Evolutionary conservation across 2,888 invertebrate species (phyloP).

Genomic region (Dasypolia templi): DNA sequence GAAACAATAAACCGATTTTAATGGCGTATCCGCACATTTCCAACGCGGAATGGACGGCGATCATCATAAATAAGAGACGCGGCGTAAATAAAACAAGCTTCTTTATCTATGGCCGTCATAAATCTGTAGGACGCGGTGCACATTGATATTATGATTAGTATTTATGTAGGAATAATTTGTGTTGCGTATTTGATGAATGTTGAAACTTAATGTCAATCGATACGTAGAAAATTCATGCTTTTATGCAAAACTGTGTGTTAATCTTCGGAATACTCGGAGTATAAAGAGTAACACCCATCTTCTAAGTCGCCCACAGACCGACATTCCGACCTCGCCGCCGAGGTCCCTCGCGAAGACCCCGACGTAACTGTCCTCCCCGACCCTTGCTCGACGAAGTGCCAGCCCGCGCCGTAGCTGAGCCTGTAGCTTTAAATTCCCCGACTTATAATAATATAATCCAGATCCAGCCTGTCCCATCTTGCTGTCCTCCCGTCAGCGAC

Average conservation of each 20-base stretch:
- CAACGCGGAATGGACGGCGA: conserved; percentile 36
- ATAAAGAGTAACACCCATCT: too few species aligned
- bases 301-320: too few species aligned
- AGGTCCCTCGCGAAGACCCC: too few species aligned
- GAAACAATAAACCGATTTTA: conserved; percentile 59
- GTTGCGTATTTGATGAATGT: conserved; percentile 25
- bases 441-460: too few species aligned
- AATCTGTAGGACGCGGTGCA: conserved; percentile 50
- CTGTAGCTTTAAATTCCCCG: too few species aligned
- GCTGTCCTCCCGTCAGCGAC: too few species aligned
- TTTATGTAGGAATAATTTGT: conserved; percentile 37
- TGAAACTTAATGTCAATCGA: neutral
- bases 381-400: too few species aligned
- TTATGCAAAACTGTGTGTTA: neutral
- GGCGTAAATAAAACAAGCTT: conserved; percentile 51
- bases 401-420: too few species aligned
- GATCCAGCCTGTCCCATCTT: too few species aligned
- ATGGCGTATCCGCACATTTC: conserved; percentile 54
- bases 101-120: conserved; percentile 56
- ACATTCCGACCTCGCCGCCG: too few species aligned
- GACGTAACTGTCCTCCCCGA: too few species aligned
- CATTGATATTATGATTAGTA: conserved; percentile 52
- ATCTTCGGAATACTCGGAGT: too few species aligned
- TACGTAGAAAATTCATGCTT: neutral
- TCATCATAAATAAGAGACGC: conserved; percentile 44